phyloP scores from a whole-genome alignment of 2,797 vertebrate genomes.

The Ibycter americanus region DNA sequence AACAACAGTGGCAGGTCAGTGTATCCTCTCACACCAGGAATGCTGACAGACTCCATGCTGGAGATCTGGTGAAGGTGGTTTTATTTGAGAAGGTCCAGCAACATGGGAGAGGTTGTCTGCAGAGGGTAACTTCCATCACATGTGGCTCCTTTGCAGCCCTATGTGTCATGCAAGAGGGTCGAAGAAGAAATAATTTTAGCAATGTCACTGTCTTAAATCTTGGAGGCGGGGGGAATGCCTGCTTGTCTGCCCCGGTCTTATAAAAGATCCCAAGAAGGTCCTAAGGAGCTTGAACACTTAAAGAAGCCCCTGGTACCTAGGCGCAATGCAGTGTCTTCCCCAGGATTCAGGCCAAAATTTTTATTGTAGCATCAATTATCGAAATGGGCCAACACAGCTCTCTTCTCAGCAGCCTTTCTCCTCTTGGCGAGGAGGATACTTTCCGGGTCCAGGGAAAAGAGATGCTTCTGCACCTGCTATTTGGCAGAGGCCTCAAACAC shows the following conservation, averaged over 20 bases:
- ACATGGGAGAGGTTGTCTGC: background rate
- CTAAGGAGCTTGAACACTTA: background rate
- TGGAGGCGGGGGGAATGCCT: background rate
- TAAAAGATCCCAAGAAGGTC: background rate
- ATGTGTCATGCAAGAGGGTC: background rate
- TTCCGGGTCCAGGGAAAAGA: background rate
- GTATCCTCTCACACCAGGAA: background rate
- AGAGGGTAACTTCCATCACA: background rate
- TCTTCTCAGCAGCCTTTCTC: background rate
- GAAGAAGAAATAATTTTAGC: background rate
- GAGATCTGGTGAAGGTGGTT: background rate
- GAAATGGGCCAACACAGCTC: background rate
- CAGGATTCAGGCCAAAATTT: background rate
- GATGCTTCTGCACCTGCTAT: background rate
- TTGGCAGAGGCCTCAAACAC: background rate
- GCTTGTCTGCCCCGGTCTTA: background rate
- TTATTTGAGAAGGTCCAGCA: background rate
- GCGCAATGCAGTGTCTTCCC: background rate
- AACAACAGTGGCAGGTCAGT: background rate
- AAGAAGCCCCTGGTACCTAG: background rate
- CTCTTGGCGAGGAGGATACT: background rate
- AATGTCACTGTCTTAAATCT: background rate
- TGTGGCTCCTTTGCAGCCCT: fast-evolving
- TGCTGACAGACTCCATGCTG: background rate
- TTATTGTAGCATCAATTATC: background rate